Evolutionary conservation across 2,113 vertebrate species (phyloP), one percentile per base, ranked within the genome.

Genomic region (Crotophaga sulcirostris): DNA sequence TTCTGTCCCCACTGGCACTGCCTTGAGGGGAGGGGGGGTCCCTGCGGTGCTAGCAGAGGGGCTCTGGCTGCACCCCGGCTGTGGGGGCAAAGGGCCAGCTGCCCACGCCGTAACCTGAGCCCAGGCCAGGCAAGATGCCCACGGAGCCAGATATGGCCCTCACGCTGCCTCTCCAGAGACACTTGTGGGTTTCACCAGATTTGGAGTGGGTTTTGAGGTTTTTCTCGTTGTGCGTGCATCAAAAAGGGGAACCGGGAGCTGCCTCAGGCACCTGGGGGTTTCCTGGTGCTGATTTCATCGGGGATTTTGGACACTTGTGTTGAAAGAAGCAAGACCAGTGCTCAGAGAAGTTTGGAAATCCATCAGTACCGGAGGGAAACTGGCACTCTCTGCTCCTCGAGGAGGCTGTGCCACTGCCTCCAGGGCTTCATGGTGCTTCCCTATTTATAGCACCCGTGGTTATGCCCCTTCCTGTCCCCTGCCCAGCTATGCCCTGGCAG

Each of bases 131-230:
- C 68, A 58, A 42, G 62, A 6, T 0, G 1, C 64, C 34, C 26
- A 8, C 4, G 1, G 0, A 2, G 3, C 18, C 3, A n/a, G 82
- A 17, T 40, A 36, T 18, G 36, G 69, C 25, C 74, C 70, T 85
- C 2, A 0, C 3, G 0, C 21, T 2, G 0, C 18, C 49, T 44
- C 58, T 15, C 36, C 0, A 0, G 42, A 56, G 68, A 7, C 0
- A 0, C 29, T 5, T 7, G 59, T 40, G 72, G 16, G 25, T 69
- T 94, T 80, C 45, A 9, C 13, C 29, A 34, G 33, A 3, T 75
- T 60, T 64, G 56, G 20, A 42, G 31, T 3, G 24, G 16, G 1
- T 75, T 87, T 73, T 26, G 67, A 29, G 62, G 31, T 38, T 87
- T 84, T 74, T 11, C 19, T 5, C 3, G 20, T 36, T 24, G n/a